Conservation (phyloP, 2,888 invertebrate species). For the Drosophila affinis region DNA sequence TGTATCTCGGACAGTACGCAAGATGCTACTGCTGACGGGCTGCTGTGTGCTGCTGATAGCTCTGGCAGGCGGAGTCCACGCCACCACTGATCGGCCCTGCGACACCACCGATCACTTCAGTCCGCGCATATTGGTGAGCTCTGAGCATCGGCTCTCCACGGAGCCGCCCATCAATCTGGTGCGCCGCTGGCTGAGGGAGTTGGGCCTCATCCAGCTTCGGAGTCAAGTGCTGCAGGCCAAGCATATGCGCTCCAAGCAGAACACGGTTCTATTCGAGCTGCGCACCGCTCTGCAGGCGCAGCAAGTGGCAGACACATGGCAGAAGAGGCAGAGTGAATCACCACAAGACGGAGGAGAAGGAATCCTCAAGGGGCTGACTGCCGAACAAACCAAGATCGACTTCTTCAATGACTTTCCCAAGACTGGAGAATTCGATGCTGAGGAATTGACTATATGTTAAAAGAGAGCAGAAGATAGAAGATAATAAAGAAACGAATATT, state of each 20-base stretch:
- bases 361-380: not conserved
- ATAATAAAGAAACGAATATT: not conserved
- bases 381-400: not conserved
- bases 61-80: not conserved
- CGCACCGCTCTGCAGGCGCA: constrained; percentile 21
- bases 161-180: constrained; percentile 17
- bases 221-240: constrained; percentile 43
- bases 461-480: not conserved
- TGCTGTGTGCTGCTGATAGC: not conserved
- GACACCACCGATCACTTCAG: constrained; percentile 7
- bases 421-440: not conserved
- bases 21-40: not conserved
- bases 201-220: constrained; percentile 32
- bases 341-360: too few relatives aligned
- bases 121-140: constrained; percentile 22
- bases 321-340: not conserved
- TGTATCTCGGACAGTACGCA: not conserved
- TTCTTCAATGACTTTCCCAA: constrained; percentile 12
- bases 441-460: not conserved
- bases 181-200: constrained; percentile 7
- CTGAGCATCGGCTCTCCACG: accelerated
- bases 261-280: constrained; percentile 35
- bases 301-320: not conserved
- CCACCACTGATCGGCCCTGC: not conserved
- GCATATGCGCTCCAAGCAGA: not conserved